These are phyloP conservation scores for Muscicapa adusta DNA, from an alignment of 2,113 vertebrate genomes.

Conservation along the genomic window DNA sequence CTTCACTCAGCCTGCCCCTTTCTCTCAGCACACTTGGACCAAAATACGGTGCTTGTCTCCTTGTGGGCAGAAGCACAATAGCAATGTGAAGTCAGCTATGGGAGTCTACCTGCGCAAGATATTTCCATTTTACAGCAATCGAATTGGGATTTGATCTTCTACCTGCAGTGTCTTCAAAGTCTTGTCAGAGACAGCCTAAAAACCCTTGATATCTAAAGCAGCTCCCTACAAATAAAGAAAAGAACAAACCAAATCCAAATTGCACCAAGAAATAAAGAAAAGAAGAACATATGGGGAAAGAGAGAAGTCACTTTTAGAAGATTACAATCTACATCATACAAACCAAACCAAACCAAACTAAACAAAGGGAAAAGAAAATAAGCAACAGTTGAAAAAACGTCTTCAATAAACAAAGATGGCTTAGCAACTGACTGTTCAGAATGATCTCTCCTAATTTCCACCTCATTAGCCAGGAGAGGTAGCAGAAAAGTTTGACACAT, in stretches of 20 bases:
- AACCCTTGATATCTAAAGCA: neutral
- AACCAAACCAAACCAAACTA: neutral
- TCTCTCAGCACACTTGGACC: no score
- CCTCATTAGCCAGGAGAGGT: neutral
- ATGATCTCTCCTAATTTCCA: neutral
- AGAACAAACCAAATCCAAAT: neutral
- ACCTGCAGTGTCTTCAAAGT: neutral
- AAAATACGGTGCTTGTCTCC: neutral
- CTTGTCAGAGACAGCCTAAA: neutral
- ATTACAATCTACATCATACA: neutral
- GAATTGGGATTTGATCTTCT: neutral
- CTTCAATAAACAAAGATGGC: neutral
- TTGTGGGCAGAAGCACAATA: rapidly evolving
- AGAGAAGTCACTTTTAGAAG: neutral
- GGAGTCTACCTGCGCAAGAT: neutral
- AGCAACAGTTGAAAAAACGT: neutral
- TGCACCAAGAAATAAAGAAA: neutral
- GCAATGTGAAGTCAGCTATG: rapidly evolving
- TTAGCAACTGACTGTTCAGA: neutral
- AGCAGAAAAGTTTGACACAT: neutral
- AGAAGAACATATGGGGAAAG: neutral
- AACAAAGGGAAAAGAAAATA: neutral
- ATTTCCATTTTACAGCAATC: neutral
- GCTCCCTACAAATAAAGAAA: neutral
- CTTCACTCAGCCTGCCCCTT: neutral